phyloP scores from a whole-genome alignment of 1,140 invertebrate species.

The Magallana gigas region DNA sequence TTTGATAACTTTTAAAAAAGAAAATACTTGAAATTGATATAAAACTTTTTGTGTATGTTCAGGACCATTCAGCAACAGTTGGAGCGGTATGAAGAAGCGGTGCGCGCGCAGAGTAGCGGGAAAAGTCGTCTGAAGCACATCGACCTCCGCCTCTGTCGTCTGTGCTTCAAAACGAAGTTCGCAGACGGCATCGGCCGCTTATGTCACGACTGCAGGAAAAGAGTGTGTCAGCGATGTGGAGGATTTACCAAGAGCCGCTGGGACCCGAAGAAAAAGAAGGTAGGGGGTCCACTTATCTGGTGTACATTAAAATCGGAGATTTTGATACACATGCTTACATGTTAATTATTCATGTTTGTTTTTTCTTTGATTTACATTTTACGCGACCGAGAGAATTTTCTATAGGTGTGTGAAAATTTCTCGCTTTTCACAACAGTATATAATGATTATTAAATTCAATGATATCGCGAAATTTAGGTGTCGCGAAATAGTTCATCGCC shows the following conservation, averaged over 20 bases:
- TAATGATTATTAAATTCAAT: too few species aligned
- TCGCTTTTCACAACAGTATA: too few species aligned
- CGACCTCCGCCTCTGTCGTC: slow-evolving; percentile 65
- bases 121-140: slow-evolving; percentile 60
- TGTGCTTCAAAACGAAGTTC: slow-evolving; percentile 74
- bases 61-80: slow-evolving; percentile 52
- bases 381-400: too few species aligned
- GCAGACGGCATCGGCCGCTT: slow-evolving; percentile 68
- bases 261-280: slow-evolving; percentile 60
- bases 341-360: too few species aligned
- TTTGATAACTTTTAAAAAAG: too few species aligned
- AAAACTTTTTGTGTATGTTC: not conserved
- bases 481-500: too few species aligned
- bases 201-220: slow-evolving; percentile 69
- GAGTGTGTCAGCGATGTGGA: slow-evolving; percentile 70
- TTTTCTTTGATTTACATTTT: too few species aligned
- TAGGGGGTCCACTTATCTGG: not conserved
- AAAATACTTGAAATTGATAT: too few species aligned
- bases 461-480: too few species aligned
- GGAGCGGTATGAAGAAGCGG: slow-evolving; percentile 43
- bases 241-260: slow-evolving; percentile 54
- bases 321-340: too few species aligned
- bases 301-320: too few species aligned
- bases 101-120: slow-evolving; percentile 41
- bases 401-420: too few species aligned